These are phyloP conservation scores for Ovibos moschatus DNA, from an alignment of 2,113 vertebrate genomes.

Conservation along the genomic window DNA sequence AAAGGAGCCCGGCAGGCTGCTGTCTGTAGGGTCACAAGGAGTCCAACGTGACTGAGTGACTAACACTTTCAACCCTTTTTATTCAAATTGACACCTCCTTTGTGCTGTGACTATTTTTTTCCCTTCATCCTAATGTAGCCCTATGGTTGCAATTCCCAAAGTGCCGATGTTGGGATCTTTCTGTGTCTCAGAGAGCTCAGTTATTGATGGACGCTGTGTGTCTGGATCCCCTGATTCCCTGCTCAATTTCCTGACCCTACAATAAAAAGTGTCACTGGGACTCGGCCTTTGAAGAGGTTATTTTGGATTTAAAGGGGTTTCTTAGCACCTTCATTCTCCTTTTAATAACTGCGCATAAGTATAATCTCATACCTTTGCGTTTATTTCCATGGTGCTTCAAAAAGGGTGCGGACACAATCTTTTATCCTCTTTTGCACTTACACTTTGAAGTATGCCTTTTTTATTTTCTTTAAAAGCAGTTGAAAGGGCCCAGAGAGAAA, in stretches of 20 bases:
- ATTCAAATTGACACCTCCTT: background rate
- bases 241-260: background rate
- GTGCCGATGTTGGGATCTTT: background rate
- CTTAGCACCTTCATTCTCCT: background rate
- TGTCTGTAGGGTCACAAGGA: background rate
- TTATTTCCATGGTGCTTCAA: background rate
- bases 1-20: background rate
- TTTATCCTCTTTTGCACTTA: background rate
- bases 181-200: background rate
- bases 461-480: background rate
- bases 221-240: accelerated
- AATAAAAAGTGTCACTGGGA: background rate
- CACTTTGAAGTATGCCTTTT: background rate
- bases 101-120: background rate
- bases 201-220: background rate
- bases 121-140: background rate
- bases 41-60: background rate
- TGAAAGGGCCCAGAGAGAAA: background rate
- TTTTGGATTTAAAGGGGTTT: background rate
- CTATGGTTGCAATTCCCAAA: background rate
- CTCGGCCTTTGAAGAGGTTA: background rate
- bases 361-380: background rate
- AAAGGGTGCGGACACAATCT: background rate
- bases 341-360: background rate
- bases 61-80: background rate